A percentile compares a stretch with the other conserved stretches of the same genome.
phyloP scores from a whole-genome alignment of 37 sponge, comb jelly and placozoan species.

The Beroe ovata region DNA sequence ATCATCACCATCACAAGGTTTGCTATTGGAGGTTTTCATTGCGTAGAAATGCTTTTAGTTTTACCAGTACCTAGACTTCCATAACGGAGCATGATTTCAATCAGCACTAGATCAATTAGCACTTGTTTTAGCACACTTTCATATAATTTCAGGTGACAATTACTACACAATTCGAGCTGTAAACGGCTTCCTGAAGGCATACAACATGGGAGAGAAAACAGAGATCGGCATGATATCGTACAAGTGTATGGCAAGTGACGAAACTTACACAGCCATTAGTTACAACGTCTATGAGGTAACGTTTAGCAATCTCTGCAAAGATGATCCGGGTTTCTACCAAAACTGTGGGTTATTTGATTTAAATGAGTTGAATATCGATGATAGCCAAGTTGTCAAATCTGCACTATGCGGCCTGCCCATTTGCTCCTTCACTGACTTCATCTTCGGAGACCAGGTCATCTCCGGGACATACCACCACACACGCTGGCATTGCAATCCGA shows the following conservation, averaged over 20 bases:
- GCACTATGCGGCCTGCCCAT: neutral
- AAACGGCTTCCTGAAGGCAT: slow-evolving; percentile 12
- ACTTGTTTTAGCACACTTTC: no score
- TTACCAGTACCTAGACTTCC: no score
- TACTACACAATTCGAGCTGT: neutral
- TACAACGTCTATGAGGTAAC: neutral
- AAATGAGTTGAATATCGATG: no score
- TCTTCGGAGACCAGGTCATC: neutral
- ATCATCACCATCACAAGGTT: no score
- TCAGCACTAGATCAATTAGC: no score
- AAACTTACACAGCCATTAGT: slow-evolving; percentile 4
- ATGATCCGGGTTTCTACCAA: slow-evolving; percentile 60
- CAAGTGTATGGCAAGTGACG: neutral
- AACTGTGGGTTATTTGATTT: neutral
- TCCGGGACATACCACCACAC: neutral
- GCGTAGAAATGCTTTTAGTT: no score
- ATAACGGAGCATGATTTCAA: no score
- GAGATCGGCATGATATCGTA: neutral
- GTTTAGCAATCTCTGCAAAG: neutral
- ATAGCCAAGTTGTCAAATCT: neutral
- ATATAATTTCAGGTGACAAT: neutral
- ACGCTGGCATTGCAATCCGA: neutral
- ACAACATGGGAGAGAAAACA: neutral
- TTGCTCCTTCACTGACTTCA: neutral
- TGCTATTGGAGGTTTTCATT: no score